Percentiles rank a stretch among this genome's conserved stretches.
These are phyloP conservation scores for pig (Sus scrofa) DNA, from an alignment of 2,113 vertebrate genomes.

Conservation along the genomic window DNA sequence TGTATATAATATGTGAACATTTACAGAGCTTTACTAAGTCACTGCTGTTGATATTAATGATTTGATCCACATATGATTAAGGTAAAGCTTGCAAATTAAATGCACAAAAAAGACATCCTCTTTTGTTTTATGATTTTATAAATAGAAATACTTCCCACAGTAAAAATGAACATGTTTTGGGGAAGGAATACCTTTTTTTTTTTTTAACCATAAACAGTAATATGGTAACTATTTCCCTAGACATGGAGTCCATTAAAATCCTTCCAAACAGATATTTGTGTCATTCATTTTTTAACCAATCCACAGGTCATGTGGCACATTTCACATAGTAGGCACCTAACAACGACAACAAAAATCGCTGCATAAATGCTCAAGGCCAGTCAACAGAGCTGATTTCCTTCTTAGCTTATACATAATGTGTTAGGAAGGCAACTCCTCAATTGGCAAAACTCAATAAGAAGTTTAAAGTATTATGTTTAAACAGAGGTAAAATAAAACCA, in stretches of 20 bases:
- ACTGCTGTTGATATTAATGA: neutral
- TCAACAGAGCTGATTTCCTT: neutral
- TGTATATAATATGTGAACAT: neutral
- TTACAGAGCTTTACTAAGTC: neutral
- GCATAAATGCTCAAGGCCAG: neutral
- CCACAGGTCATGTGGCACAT: neutral
- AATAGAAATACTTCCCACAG: neutral
- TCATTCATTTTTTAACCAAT: neutral
- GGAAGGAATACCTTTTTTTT: neutral
- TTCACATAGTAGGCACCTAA: neutral
- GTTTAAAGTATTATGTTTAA: slow-evolving; percentile 37
- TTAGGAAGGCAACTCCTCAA: neutral
- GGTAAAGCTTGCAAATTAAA: neutral
- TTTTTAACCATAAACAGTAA: neutral
- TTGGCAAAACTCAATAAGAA: neutral
- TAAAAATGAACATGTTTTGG: neutral
- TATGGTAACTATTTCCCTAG: neutral
- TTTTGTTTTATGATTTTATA: neutral
- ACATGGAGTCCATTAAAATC: neutral
- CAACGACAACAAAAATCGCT: neutral
- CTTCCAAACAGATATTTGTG: neutral
- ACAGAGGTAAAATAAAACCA: slow-evolving; percentile 27
- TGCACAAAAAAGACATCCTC: neutral
- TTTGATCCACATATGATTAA: neutral
- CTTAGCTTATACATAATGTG: neutral